Percentiles rank a stretch among this genome's conserved stretches.
Conservation (phyloP, 2,888 invertebrate genomes). For the Helleia helle region DNA sequence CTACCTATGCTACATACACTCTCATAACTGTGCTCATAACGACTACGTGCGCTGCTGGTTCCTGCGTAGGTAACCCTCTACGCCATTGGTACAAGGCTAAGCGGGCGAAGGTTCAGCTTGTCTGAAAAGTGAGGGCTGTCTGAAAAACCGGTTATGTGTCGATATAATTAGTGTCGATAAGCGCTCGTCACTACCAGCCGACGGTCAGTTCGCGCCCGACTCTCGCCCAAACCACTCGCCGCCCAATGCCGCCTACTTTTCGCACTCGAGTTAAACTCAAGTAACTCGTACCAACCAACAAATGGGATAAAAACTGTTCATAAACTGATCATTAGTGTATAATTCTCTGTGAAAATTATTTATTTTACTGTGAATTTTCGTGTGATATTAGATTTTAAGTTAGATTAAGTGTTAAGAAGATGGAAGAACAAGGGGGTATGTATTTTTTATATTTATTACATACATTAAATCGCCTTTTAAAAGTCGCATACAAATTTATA, state of each 20-base stretch:
- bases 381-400: constrained; percentile 64
- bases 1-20: too few species aligned
- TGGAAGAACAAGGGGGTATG: constrained; percentile 62
- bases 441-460: constrained; percentile 6
- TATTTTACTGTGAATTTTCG: constrained; percentile 27
- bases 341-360: constrained; percentile 16
- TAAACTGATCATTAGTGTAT: constrained; percentile 21
- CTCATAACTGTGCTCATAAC: too few species aligned
- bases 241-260: constrained; percentile 48
- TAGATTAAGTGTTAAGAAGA: constrained; percentile 29
- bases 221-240: constrained; percentile 19
- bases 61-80: too few species aligned
- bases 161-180: constrained; percentile 17
- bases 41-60: too few species aligned
- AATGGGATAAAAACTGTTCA: constrained; percentile 34
- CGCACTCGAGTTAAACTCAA: constrained; percentile 61
- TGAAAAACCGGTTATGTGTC: too few species aligned
- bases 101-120: too few species aligned
- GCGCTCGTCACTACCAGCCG: constrained; percentile 12
- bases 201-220: constrained; percentile 17
- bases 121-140: background rate
- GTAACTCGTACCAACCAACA: constrained; percentile 21
- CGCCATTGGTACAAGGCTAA: too few species aligned
- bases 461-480: too few species aligned
- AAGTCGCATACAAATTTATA: too few species aligned